Evolutionary conservation across 2,888 invertebrate species (phyloP), one percentile per base, ranked within the genome.

Genomic region (Acrocyrtus sp.): DNA sequence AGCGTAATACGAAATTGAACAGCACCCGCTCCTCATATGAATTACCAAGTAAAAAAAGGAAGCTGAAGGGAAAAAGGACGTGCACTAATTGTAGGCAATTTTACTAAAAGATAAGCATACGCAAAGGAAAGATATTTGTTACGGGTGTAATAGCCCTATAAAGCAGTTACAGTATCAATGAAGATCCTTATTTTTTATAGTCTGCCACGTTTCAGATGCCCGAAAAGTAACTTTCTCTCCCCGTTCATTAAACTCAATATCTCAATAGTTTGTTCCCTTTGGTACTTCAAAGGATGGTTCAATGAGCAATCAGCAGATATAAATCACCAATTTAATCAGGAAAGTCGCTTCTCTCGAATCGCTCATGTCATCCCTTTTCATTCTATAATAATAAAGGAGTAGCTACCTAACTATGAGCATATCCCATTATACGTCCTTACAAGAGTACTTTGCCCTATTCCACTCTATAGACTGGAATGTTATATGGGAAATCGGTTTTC

Each of bases 291-390:
- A 58, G 68, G 66, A 73, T 56, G 77, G 69, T 75, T 75, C 77
- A 77, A 77, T 77, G 77, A 77, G 74, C 77, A 78, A 78, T 78
- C 78, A 78, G 68, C 75, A 72, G 75, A 77, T 77, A 78, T 78
- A 78, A 78, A 78, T 78, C 78, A 78, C 75, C 77, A 75, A 78
- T 78, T 78, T 78, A 78, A 78, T 78, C 78, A 77, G 77, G 77
- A 75, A 77, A 76, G 77, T 75, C 76, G 53, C 63, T 74, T 63
- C 72, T 69, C 48, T 67, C 70, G 67, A 78, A 76, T 76, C 74
- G 74, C 63, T 75, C 76, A 73, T 78, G 78, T 76, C 76, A 78
- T 78, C 68, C 68, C 73, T 70, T 74, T 76, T 72, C 77, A 73
- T 69, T 54, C 65, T 24, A 57, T 56, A 72, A 57, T 63, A 69